Base-by-base conservation (phyloP, 1,140 invertebrate species). In the Palaemon carinicauda region DNA sequence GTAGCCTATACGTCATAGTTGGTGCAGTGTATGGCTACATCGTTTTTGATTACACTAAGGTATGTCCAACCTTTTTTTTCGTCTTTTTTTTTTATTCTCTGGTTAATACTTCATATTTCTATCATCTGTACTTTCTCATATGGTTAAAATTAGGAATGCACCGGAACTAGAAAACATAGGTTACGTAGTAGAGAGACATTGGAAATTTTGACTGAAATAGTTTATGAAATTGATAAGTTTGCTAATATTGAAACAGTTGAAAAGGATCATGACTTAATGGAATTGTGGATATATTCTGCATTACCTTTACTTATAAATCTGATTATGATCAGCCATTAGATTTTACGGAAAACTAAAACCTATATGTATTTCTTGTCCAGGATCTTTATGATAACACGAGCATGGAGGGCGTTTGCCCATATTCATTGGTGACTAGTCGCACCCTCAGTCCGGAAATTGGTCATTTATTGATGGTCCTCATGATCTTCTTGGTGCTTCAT, bases 401-500 rank as follows among this genome's bases (percentile, higher is more conserved):
- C 14, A 75, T 86, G 53, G 31, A 56, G 2, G 53, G 53, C 7
- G 74, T 69, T 33, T 85, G 82, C 29, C 80, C 79, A 0, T 56
- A 69, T 0, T 71, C 80, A n/a, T 41, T 84, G 19, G 88, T 97
- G 51, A 93, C 94, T 52, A 93, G 88, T 41, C 41, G 78, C 17
- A 53, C 53, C 41, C 52, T 88, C n/a, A 53, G 41, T 3, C 79
- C 83, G 1, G 83, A 60, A 1, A 33, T 81, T 21, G 74, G 73
- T 1, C 82, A 88, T 41, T 71, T 88, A 0, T 5, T 96, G 9
- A 90, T 94, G 0, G 95, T 96, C 86, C 93, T 96, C 17, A 94
- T 94, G 12, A 91, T 95, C 69, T 95, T 95, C 5, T 92, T 97
- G 10, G 96, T 96, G 91, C 92, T 96, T 53, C 88, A 88, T 53